Conservation (phyloP, 2,888 invertebrate genomes). For the Achlya flavicornis region DNA sequence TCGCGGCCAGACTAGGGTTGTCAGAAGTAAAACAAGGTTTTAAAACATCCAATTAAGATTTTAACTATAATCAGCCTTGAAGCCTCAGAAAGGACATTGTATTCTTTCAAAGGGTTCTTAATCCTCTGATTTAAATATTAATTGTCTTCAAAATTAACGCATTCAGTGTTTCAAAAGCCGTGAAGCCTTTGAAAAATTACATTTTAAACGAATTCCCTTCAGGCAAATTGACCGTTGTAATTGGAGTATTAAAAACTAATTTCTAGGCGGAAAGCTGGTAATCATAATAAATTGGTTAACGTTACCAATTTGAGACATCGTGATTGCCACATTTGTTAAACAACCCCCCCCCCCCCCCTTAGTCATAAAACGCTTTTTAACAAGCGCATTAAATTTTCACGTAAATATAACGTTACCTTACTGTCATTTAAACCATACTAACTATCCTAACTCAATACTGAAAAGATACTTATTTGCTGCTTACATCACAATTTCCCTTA, state of each 20-base stretch:
- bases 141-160: not conserved
- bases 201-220: not conserved
- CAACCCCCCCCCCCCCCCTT: no score
- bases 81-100: not conserved
- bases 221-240: slow-evolving; percentile 6
- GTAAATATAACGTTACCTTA: no score
- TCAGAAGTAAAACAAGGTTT: not conserved
- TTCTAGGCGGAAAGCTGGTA: not conserved
- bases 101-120: not conserved
- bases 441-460: no score
- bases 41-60: not conserved
- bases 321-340: not conserved
- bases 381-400: no score
- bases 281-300: not conserved
- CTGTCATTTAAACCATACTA: no score
- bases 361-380: no score
- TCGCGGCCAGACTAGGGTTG: slow-evolving; percentile 1
- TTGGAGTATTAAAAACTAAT: not conserved
- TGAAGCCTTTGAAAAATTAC: slow-evolving; percentile 4
- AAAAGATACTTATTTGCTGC: no score
- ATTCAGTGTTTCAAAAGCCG: slow-evolving; percentile 4
- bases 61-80: not conserved
- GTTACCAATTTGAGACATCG: not conserved
- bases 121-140: slow-evolving; percentile 6
- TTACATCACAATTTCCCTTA: no score